Evolutionary conservation across 2,113 vertebrate genomes (phyloP).

Genomic region (Pogonocichla stellata): DNA sequence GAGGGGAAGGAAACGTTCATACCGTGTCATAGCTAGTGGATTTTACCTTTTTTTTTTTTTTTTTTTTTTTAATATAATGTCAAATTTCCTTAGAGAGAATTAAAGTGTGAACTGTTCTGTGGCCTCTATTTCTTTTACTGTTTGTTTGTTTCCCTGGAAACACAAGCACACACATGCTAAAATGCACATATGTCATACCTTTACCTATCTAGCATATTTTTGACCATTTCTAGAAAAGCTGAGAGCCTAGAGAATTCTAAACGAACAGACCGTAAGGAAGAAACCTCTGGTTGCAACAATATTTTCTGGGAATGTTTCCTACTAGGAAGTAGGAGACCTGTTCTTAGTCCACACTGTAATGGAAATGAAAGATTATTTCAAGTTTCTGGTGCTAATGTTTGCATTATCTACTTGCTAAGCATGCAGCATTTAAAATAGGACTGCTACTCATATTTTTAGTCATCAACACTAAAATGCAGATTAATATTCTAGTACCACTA

Average conservation of each 20-base stretch:
- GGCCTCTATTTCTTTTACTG: neutral
- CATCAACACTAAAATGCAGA: rapidly evolving
- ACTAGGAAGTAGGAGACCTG: rapidly evolving
- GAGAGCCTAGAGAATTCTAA: too few species aligned
- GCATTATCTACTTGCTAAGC: neutral
- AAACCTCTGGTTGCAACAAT: rapidly evolving
- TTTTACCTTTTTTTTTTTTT: too few species aligned
- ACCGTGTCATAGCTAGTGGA: rapidly evolving
- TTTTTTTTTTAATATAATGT: too few species aligned
- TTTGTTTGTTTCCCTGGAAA: rapidly evolving
- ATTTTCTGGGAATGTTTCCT: neutral
- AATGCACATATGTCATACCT: rapidly evolving
- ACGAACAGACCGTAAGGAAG: rapidly evolving
- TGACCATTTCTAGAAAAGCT: rapidly evolving
- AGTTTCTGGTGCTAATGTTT: rapidly evolving
- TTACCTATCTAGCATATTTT: too few species aligned
- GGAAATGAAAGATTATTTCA: rapidly evolving
- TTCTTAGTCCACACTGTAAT: rapidly evolving
- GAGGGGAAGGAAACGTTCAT: rapidly evolving
- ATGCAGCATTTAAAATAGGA: rapidly evolving
- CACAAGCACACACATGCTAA: rapidly evolving
- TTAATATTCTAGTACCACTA: neutral
- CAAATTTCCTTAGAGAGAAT: rapidly evolving
- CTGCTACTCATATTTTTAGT: rapidly evolving
- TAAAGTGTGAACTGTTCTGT: rapidly evolving